Evolutionary conservation across 2,797 vertebrate species (phyloP).

Genomic region (Coregonus sp.): DNA sequence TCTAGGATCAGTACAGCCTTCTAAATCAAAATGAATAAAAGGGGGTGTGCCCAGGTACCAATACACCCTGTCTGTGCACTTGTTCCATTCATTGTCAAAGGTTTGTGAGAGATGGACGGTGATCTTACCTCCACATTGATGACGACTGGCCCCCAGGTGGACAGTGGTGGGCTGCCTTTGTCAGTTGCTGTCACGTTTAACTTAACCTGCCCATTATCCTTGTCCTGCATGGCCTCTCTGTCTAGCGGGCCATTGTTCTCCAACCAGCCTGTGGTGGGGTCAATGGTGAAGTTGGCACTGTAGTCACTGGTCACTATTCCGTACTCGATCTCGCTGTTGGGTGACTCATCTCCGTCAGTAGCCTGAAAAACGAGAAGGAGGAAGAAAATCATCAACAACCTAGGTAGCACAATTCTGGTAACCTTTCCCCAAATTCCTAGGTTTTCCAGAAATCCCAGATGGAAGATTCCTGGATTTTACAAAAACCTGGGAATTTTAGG

Average conservation of each 20-base stretch:
- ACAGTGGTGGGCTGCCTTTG: slow-evolving; percentile 67
- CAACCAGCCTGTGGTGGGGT: slow-evolving; percentile 69
- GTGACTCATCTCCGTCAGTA: slow-evolving; percentile 80
- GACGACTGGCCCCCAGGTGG: slow-evolving; percentile 63
- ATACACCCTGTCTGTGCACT: too few relatives aligned
- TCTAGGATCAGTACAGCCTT: too few relatives aligned
- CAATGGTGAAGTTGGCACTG: slow-evolving; percentile 84
- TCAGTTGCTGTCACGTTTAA: slow-evolving; percentile 82
- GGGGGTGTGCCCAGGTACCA: too few relatives aligned
- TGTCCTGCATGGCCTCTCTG: slow-evolving; percentile 77
- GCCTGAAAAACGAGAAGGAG: slow-evolving; percentile 73
- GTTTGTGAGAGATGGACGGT: too few relatives aligned
- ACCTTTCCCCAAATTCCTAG: background rate
- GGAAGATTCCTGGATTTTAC: too few relatives aligned
- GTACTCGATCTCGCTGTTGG: slow-evolving; percentile 82
- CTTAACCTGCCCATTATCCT: slow-evolving; percentile 70
- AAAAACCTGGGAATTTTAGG: too few relatives aligned
- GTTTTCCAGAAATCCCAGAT: background rate
- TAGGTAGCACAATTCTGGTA: background rate
- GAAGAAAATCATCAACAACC: background rate
- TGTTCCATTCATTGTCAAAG: too few relatives aligned
- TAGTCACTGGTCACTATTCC: slow-evolving; percentile 69
- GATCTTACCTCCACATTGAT: slow-evolving; percentile 82
- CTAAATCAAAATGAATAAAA: too few relatives aligned
- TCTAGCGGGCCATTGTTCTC: slow-evolving; percentile 75